phyloP scores from a whole-genome alignment of 1,140 invertebrate species.

The Dolichoris vasculosae region DNA sequence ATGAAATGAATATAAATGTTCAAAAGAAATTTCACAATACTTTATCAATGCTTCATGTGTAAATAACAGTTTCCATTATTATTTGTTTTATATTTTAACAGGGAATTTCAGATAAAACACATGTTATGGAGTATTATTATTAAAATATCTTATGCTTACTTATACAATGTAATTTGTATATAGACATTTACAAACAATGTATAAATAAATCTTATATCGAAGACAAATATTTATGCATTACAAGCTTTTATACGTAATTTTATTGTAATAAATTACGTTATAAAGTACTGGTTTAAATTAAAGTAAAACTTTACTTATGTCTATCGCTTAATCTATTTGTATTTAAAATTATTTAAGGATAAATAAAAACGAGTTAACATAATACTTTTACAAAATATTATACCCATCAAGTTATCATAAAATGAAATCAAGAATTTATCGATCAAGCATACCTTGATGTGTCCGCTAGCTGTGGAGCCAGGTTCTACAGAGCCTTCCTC shows the following conservation, averaged over 20 bases:
- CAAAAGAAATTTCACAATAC: too few relatives aligned
- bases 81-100: too few relatives aligned
- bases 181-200: neutral
- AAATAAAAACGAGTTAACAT: too few relatives aligned
- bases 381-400: too few relatives aligned
- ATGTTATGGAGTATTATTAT: too few relatives aligned
- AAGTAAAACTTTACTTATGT: neutral
- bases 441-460: conserved; percentile 29
- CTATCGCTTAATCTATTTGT: neutral
- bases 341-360: too few relatives aligned
- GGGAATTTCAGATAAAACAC: too few relatives aligned
- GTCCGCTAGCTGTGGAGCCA: conserved; percentile 8
- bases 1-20: too few relatives aligned
- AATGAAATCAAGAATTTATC: neutral
- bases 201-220: neutral
- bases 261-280: neutral
- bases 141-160: too few relatives aligned
- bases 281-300: neutral
- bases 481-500: conserved; percentile 69
- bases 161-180: too few relatives aligned
- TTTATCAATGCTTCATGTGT: too few relatives aligned
- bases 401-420: neutral
- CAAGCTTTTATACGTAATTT: neutral
- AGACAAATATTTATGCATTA: neutral
- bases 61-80: too few relatives aligned